Evolutionary conservation across 1,140 invertebrate species (phyloP).

Genomic region (Maconellicoccus hirsutus): DNA sequence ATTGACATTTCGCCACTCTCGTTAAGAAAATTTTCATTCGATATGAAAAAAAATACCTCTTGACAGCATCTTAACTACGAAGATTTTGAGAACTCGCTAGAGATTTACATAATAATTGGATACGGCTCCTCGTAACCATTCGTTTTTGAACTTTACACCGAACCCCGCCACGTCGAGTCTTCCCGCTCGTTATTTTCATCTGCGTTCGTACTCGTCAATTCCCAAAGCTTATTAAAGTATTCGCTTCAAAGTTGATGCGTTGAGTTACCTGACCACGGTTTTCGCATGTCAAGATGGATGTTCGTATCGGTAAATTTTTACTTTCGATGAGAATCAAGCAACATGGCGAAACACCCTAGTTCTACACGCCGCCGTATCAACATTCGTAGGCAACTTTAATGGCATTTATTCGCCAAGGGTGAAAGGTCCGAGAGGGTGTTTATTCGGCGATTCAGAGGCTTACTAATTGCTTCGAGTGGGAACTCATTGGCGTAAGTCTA

Average conservation of each 20-base stretch:
- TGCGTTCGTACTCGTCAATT: background rate
- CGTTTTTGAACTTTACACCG: conserved; percentile 8
- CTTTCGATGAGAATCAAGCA: too few species aligned
- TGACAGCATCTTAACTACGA: background rate
- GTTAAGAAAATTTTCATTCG: background rate
- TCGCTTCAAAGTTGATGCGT: background rate
- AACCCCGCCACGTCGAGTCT: background rate
- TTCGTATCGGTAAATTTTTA: too few species aligned
- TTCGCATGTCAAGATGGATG: background rate
- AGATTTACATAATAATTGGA: conserved; percentile 9
- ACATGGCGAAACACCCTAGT: too few species aligned
- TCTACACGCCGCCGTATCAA: too few species aligned
- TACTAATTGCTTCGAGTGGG: too few species aligned
- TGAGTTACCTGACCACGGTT: background rate
- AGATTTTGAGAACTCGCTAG: conserved; percentile 7
- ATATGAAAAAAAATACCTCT: background rate
- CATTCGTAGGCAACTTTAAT: too few species aligned
- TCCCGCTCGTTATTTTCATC: background rate
- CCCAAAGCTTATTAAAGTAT: conserved; percentile 4
- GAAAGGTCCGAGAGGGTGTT: too few species aligned
- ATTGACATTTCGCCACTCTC: background rate
- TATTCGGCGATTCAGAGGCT: too few species aligned
- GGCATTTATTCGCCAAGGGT: too few species aligned
- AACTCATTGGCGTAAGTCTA: too few species aligned
- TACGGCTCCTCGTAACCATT: background rate